A percentile compares a stretch with the other conserved stretches of the same genome.
phyloP scores from a whole-genome alignment of 2,888 invertebrate species.

The Thymelicus lineola region DNA sequence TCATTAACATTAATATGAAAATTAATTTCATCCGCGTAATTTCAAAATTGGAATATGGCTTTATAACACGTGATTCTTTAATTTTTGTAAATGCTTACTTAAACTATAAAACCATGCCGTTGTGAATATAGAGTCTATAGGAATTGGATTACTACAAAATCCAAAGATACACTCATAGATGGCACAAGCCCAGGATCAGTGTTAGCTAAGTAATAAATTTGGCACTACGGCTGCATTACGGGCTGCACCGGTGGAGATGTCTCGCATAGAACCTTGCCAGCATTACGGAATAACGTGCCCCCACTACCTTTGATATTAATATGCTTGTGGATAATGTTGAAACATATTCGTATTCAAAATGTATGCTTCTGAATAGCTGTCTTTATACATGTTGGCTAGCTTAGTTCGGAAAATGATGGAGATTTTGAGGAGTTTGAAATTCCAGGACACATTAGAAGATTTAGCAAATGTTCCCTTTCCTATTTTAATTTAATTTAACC shows the following conservation, averaged over 20 bases:
- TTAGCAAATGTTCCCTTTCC: no score
- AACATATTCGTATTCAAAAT: conserved; percentile 12
- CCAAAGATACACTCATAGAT: conserved; percentile 17
- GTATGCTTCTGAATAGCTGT: neutral
- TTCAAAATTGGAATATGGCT: no score
- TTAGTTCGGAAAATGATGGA: no score
- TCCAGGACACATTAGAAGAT: no score
- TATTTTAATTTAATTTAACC: no score
- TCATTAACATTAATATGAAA: no score
- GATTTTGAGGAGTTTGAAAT: no score
- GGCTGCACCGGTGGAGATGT: conserved; percentile 20
- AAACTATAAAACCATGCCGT: no score
- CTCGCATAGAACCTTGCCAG: conserved; percentile 27
- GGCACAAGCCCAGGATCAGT: conserved; percentile 15
- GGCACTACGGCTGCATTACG: conserved; percentile 23
- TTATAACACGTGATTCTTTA: no score
- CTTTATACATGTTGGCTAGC: no score
- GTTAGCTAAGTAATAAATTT: conserved; percentile 27
- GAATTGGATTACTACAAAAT: neutral
- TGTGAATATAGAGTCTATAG: neutral
- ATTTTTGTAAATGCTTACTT: no score
- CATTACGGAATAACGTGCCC: conserved; percentile 13
- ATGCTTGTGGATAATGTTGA: neutral
- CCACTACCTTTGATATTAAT: conserved; percentile 6
- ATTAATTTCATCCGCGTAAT: no score